Percentiles rank a stretch among this genome's conserved stretches.
Evolutionary conservation across 2,888 invertebrate species (phyloP).

Genomic region (Nymphalis polychloros): DNA sequence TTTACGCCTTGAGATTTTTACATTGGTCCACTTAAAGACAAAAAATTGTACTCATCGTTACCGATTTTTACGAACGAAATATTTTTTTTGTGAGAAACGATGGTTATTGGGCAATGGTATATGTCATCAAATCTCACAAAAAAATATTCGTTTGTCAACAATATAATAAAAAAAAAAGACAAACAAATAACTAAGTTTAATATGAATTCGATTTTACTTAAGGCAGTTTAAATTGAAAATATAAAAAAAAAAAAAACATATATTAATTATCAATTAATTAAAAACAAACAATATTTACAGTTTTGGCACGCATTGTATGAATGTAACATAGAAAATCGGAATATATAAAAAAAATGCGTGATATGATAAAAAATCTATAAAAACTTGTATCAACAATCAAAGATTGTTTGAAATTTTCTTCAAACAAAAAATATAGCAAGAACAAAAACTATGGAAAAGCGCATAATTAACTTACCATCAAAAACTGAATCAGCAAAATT

Average conservation of each 20-base stretch:
- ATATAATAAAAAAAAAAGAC: background rate
- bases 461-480: constrained; percentile 11
- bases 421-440: background rate
- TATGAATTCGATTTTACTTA: constrained; percentile 40
- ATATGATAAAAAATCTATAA: constrained; percentile 10
- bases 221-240: constrained; percentile 44
- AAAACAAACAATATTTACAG: constrained; percentile 22
- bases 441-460: background rate
- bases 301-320: constrained; percentile 23
- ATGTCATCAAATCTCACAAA: constrained; percentile 22
- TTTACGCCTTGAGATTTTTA: constrained; percentile 72
- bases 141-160: background rate
- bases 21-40: constrained; percentile 37
- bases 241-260: background rate
- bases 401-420: background rate
- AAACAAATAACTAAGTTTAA: constrained; percentile 12
- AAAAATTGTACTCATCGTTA: background rate
- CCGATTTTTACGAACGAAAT: too few relatives aligned
- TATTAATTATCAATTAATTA: constrained; percentile 28
- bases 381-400: background rate
- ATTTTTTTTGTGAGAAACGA: constrained; percentile 40
- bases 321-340: background rate
- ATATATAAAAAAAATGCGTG: constrained; percentile 7
- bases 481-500: constrained; percentile 10
- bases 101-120: constrained; percentile 43